These are phyloP conservation scores for Conops quadrifasciatus DNA, from an alignment of 2,888 invertebrate genomes.

Conservation along the genomic window DNA sequence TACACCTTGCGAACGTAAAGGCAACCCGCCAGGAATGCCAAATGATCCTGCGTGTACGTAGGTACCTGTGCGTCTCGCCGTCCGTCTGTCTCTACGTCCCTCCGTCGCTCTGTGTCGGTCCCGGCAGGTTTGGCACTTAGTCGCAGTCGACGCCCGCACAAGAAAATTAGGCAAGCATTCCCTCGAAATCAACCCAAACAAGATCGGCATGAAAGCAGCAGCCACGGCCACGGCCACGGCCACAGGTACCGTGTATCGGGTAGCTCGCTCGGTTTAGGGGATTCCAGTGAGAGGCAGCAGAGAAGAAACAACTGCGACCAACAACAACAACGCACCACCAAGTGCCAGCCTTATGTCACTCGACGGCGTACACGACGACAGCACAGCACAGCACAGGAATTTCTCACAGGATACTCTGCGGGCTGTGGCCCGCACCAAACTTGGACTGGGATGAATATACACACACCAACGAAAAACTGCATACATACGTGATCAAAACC, in stretches of 20 bases:
- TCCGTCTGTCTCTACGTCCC: conserved; percentile 7
- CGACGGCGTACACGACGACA: conserved; percentile 21
- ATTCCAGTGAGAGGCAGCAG: conserved; percentile 23
- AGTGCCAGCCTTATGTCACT: conserved; percentile 15
- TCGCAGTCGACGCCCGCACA: conserved; percentile 52
- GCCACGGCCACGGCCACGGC: conserved; percentile 35
- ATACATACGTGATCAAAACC: not conserved
- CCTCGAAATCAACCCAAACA: not conserved
- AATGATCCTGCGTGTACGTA: conserved; percentile 12
- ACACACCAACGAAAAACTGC: no score
- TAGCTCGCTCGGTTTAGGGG: conserved; percentile 19
- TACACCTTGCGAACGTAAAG: no score
- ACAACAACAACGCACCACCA: conserved; percentile 1
- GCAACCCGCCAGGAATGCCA: conserved; percentile 19
- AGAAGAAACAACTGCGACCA: no score
- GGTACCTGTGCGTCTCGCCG: no score
- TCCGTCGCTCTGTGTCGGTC: conserved; percentile 27
- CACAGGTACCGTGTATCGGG: no score
- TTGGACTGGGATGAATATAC: no score
- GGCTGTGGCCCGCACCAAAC: not conserved
- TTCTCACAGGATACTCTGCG: conserved; percentile 30
- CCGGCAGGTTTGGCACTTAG: no score
- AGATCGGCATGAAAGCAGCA: conserved; percentile 5
- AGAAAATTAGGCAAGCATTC: conserved; percentile 59
- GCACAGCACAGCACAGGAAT: conserved; percentile 10